These are phyloP conservation scores for Alligator mississippiensis DNA, from an alignment of 2,113 vertebrate genomes.

Conservation along the genomic window DNA sequence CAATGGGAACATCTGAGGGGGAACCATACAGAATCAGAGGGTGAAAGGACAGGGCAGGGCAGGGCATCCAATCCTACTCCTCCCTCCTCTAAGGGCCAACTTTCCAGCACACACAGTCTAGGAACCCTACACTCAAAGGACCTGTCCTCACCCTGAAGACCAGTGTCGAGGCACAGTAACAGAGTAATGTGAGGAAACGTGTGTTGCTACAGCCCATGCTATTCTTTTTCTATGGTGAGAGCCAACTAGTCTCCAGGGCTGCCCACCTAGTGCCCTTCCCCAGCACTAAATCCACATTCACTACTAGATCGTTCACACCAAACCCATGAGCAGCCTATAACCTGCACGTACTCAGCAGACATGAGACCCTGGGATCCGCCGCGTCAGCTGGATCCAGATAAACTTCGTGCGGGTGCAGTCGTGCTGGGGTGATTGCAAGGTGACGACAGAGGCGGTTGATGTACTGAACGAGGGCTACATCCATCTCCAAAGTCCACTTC, in stretches of 20 bases:
- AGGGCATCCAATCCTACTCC: not conserved
- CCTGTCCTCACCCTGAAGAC: not conserved
- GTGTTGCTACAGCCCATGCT: accelerated
- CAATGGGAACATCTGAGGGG: conserved; percentile 86
- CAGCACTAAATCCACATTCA: not conserved
- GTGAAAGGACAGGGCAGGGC: accelerated
- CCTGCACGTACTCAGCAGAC: conserved; percentile 84
- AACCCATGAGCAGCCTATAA: not conserved
- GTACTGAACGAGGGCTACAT: conserved; percentile 93
- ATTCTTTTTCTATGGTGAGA: not conserved
- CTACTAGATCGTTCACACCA: not conserved
- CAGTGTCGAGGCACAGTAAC: not conserved
- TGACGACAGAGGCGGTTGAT: conserved; percentile 95
- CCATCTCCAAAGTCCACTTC: conserved; percentile 96
- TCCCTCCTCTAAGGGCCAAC: not conserved
- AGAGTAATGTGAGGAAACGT: not conserved
- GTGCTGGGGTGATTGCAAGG: conserved; percentile 93
- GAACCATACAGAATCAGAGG: not conserved
- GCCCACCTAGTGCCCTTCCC: not conserved
- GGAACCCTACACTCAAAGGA: not conserved
- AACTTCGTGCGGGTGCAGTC: conserved; percentile 96
- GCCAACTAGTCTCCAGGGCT: accelerated
- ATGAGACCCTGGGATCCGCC: conserved; percentile 90
- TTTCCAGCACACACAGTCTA: not conserved
- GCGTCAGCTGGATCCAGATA: conserved; percentile 91